phyloP scores from a whole-genome alignment of 2,888 invertebrate genomes.

The Aleiodes testaceus region DNA sequence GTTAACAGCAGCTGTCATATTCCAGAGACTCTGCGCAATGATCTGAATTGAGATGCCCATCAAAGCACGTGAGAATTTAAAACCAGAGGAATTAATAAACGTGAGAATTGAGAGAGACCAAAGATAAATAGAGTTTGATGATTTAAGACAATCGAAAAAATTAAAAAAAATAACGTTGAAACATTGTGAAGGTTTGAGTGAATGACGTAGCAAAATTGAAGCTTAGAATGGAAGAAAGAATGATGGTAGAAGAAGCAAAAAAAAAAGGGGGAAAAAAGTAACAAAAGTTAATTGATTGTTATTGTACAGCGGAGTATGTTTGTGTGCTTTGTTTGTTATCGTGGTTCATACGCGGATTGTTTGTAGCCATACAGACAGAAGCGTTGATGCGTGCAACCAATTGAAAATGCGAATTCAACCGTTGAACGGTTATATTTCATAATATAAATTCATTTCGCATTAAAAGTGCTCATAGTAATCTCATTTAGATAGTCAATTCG shows the following conservation, averaged over 20 bases:
- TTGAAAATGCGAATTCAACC: neutral
- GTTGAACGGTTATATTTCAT: neutral
- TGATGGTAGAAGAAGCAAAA: neutral
- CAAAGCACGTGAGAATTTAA: neutral
- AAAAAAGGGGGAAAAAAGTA: neutral
- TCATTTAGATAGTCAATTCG: neutral
- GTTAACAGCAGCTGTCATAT: slow-evolving; percentile 53
- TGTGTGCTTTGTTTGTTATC: slow-evolving; percentile 33
- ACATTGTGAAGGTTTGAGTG: slow-evolving; percentile 39
- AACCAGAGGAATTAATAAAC: slow-evolving; percentile 6
- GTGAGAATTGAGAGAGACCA: slow-evolving; percentile 6
- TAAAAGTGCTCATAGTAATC: slow-evolving; percentile 1
- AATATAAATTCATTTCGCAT: neutral
- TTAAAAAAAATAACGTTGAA: slow-evolving; percentile 29
- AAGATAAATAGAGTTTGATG: slow-evolving; percentile 43
- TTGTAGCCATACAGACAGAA: slow-evolving; percentile 1
- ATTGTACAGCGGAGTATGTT: slow-evolving; percentile 37
- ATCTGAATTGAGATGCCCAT: slow-evolving; percentile 52
- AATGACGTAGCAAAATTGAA: slow-evolving; percentile 5
- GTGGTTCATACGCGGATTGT: slow-evolving; percentile 9
- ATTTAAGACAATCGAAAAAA: slow-evolving; percentile 64
- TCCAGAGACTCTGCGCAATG: slow-evolving; percentile 56
- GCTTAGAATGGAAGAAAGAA: neutral
- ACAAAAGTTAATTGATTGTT: slow-evolving; percentile 35
- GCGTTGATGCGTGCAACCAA: neutral